Conservation (phyloP, 2,888 invertebrate genomes). For the Acrobeloides nanus region DNA sequence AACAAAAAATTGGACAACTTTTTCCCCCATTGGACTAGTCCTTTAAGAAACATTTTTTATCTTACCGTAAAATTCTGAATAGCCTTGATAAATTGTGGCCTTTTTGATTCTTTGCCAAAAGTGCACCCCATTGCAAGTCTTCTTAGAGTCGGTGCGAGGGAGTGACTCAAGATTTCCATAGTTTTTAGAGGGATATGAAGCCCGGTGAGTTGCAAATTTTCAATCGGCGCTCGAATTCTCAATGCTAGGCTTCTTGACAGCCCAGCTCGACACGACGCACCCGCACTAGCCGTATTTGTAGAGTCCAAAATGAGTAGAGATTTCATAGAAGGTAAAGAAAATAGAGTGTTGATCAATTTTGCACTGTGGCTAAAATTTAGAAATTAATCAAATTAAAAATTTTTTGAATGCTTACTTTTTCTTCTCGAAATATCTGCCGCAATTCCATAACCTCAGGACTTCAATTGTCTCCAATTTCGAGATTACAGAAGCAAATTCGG, state of each 20-base stretch:
- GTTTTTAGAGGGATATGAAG: slow-evolving; percentile 22
- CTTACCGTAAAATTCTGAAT: slow-evolving; percentile 16
- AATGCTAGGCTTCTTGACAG: slow-evolving; percentile 8
- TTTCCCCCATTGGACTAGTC: no score
- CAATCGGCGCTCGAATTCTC: slow-evolving; percentile 10
- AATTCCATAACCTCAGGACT: slow-evolving; percentile 14
- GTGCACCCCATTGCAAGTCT: slow-evolving; percentile 29
- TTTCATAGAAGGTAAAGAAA: slow-evolving; percentile 9
- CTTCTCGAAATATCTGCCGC: slow-evolving; percentile 17
- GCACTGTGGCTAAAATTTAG: slow-evolving; percentile 10
- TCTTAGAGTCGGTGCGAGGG: slow-evolving; percentile 11
- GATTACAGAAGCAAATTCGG: slow-evolving; percentile 9
- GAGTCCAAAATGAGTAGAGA: slow-evolving; percentile 13
- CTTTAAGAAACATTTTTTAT: no score
- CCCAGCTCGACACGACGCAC: slow-evolving; percentile 2
- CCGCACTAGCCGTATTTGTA: slow-evolving; percentile 2
- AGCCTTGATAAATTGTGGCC: slow-evolving; percentile 17
- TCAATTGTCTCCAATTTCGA: slow-evolving; percentile 9
- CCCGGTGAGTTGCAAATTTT: slow-evolving; percentile 20
- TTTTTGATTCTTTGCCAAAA: slow-evolving; percentile 23
- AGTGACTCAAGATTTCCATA: slow-evolving; percentile 15
- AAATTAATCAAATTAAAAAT: slow-evolving; percentile 8
- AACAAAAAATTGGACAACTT: no score
- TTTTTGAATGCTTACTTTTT: slow-evolving; percentile 11
- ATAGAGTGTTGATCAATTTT: slow-evolving; percentile 10